These are phyloP conservation scores for Oxycera nigricornis DNA, from an alignment of 2,888 invertebrate genomes.

Conservation along the genomic window DNA sequence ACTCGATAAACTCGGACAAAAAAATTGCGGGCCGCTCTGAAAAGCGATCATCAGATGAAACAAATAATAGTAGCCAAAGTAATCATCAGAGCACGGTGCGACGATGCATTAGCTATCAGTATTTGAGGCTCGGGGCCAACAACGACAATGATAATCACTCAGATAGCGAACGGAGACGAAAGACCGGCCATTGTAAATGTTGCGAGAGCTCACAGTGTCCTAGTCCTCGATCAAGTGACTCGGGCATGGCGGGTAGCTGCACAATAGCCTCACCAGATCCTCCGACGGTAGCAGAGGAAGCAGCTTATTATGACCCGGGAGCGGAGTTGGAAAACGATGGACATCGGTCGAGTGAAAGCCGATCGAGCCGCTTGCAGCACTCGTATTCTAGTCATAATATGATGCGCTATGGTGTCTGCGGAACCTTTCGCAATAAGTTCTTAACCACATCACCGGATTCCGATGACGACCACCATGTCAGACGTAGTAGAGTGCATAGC, in stretches of 20 bases:
- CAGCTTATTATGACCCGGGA: conserved; percentile 49
- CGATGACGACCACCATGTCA: conserved; percentile 13
- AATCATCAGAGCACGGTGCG: conserved; percentile 54
- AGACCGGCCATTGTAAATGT: conserved; percentile 63
- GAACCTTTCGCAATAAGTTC: conserved; percentile 60
- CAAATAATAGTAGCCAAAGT: background rate
- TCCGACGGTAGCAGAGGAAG: conserved; percentile 49
- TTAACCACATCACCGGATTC: conserved; percentile 52
- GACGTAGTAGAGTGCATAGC: conserved; percentile 32
- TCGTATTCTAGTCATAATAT: conserved; percentile 51
- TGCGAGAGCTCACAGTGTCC: conserved; percentile 70
- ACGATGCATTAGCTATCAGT: conserved; percentile 65
- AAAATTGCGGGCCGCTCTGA: conserved; percentile 48
- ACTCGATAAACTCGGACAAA: conserved; percentile 70
- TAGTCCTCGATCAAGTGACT: conserved; percentile 77
- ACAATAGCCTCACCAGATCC: conserved; percentile 76
- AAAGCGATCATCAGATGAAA: conserved; percentile 30
- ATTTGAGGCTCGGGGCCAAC: conserved; percentile 55
- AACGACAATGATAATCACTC: conserved; percentile 27
- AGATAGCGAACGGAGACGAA: conserved; percentile 29
- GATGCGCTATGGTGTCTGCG: conserved; percentile 59
- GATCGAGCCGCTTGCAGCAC: conserved; percentile 40
- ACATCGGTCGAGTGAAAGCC: background rate
- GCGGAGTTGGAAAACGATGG: conserved; percentile 51
- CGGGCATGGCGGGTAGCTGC: conserved; percentile 85